A percentile compares a stretch with the other conserved stretches of the same genome.
These are phyloP conservation scores for Zaprionus kolodkinae DNA, from an alignment of 1,140 invertebrate species.

Conservation along the genomic window DNA sequence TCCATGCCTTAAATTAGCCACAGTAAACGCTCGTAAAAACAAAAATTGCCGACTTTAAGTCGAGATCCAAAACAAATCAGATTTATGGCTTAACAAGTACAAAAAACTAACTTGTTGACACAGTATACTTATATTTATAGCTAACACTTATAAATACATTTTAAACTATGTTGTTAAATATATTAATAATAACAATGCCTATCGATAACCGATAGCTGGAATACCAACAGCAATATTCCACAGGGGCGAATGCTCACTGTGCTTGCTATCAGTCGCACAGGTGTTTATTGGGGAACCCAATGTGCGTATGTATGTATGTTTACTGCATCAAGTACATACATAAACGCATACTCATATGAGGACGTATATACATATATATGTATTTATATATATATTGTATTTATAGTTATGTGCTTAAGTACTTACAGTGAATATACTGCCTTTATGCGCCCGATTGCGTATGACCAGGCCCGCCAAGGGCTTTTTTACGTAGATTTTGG, in stretches of 20 bases:
- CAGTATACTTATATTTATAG: background rate
- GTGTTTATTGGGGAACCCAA: slow-evolving; percentile 20
- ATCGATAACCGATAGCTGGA: background rate
- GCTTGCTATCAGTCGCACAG: slow-evolving; percentile 38
- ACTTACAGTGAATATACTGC: slow-evolving; percentile 90
- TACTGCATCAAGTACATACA: background rate
- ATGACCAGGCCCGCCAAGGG: slow-evolving; percentile 87
- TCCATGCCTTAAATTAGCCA: slow-evolving; percentile 9
- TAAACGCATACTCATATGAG: background rate
- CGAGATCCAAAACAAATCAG: background rate
- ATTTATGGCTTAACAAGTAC: background rate
- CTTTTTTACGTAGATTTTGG: slow-evolving; percentile 84
- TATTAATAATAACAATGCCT: background rate
- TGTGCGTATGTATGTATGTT: background rate
- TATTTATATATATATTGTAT: background rate
- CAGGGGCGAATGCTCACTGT: slow-evolving; percentile 6
- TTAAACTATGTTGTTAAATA: background rate
- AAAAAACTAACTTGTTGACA: background rate
- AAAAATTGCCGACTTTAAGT: background rate
- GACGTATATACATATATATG: background rate
- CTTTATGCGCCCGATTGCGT: slow-evolving; percentile 89
- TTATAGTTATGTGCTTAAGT: background rate
- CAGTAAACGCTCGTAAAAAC: slow-evolving; percentile 20
- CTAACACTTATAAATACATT: background rate
- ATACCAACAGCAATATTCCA: too few species aligned